phyloP scores from a whole-genome alignment of 2,113 vertebrate species.

The Pseudonaja textilis region DNA sequence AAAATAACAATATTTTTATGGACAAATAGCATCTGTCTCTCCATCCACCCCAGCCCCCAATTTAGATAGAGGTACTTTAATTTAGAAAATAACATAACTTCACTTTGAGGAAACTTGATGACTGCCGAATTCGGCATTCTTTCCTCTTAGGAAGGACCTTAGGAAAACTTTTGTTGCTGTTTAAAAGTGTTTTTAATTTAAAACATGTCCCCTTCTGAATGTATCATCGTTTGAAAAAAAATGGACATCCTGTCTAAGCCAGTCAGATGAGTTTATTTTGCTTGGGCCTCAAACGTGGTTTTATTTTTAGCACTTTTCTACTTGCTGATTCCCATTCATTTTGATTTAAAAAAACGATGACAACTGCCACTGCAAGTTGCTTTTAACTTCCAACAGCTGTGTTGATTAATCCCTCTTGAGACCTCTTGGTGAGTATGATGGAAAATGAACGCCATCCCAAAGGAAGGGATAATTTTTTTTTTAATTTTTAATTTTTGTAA shows the following conservation, averaged over 20 bases:
- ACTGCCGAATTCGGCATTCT: neutral
- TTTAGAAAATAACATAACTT: neutral
- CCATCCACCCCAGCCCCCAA: neutral
- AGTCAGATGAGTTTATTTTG: neutral
- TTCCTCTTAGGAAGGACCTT: neutral
- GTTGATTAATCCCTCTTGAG: neutral
- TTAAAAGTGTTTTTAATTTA: neutral
- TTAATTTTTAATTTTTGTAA: neutral
- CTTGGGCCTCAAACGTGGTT: constrained; percentile 12
- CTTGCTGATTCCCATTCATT: neutral
- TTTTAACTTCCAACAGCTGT: constrained; percentile 17
- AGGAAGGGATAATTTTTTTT: neutral
- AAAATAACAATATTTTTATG: neutral
- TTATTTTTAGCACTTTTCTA: constrained; percentile 28
- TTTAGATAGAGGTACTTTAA: neutral
- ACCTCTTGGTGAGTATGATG: neutral
- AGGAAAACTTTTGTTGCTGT: neutral
- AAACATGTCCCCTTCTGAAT: neutral
- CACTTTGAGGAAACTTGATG: accelerated
- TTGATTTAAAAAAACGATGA: neutral
- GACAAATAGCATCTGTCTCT: neutral
- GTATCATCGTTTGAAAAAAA: neutral
- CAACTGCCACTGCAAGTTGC: neutral
- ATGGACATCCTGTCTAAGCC: neutral
- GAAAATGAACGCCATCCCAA: neutral